phyloP scores from a whole-genome alignment of 2,888 invertebrate species.

The Mythimna lalbum region DNA sequence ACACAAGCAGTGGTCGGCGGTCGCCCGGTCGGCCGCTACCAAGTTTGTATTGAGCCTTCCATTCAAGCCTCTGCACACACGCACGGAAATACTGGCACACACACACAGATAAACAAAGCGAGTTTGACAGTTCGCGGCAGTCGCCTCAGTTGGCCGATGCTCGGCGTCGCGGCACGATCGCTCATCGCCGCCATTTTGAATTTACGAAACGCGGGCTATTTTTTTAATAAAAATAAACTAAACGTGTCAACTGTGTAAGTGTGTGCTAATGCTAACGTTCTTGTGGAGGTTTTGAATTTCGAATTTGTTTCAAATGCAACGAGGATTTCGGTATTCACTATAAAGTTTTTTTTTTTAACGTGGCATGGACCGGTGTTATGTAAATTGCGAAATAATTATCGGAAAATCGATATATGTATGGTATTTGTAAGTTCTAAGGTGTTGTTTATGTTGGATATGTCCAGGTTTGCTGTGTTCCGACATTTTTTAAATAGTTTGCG shows the following conservation, averaged over 20 bases:
- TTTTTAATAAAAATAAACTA: constrained; percentile 81
- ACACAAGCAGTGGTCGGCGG: constrained; percentile 63
- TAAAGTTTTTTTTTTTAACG: constrained; percentile 75
- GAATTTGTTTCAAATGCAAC: constrained; percentile 55
- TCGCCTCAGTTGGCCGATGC: constrained; percentile 87
- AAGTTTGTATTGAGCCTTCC: constrained; percentile 71
- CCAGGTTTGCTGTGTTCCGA: constrained; percentile 69
- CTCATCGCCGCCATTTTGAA: constrained; percentile 81
- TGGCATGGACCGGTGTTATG: constrained; percentile 78
- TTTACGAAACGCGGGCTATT: constrained; percentile 80
- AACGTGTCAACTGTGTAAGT: constrained; percentile 83
- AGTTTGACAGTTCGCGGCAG: constrained; percentile 86
- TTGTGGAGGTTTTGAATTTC: constrained; percentile 65
- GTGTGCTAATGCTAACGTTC: constrained; percentile 70
- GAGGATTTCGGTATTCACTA: constrained; percentile 78
- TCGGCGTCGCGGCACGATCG: constrained; percentile 86
- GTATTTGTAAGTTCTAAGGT: constrained; percentile 55
- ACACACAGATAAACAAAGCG: constrained; percentile 78
- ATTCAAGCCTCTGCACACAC: constrained; percentile 82
- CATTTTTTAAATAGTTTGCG: constrained; percentile 66
- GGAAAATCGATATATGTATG: constrained; percentile 67
- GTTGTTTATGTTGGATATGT: constrained; percentile 52
- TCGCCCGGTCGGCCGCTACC: constrained; percentile 59
- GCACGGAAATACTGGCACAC: constrained; percentile 56
- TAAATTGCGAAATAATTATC: constrained; percentile 86